phyloP scores from a whole-genome alignment of 2,888 invertebrate genomes.

The Asteroscopus sphinx region DNA sequence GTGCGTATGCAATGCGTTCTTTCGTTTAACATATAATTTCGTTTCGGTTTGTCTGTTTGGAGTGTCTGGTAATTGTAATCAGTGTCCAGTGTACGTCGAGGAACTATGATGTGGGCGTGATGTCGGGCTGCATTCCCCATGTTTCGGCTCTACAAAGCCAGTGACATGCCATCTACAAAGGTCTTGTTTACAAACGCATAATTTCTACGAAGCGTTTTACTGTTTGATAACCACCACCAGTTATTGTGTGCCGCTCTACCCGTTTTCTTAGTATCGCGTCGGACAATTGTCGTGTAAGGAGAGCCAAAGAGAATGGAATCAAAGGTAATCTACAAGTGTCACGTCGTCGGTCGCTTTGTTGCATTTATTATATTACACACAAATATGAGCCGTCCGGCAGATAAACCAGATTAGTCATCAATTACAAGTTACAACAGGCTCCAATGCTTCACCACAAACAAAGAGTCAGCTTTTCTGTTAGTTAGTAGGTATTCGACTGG shows the following conservation, averaged over 20 bases:
- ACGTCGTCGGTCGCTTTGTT: constrained; percentile 15
- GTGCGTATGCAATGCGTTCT: constrained; percentile 35
- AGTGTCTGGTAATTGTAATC: constrained; percentile 53
- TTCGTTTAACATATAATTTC: constrained; percentile 35
- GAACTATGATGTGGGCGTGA: constrained; percentile 41
- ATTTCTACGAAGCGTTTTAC: constrained; percentile 74
- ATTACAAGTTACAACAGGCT: constrained; percentile 53
- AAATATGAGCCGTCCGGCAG: constrained; percentile 3
- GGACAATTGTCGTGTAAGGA: constrained; percentile 44
- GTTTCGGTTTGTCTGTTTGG: constrained; percentile 37
- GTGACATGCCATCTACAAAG: constrained; percentile 38
- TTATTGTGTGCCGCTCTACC: constrained; percentile 72
- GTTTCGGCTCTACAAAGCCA: constrained; percentile 43
- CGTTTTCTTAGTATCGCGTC: constrained; percentile 65
- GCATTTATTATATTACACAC: constrained; percentile 4
- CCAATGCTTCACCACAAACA: constrained; percentile 40
- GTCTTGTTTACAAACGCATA: constrained; percentile 70
- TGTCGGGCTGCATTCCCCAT: constrained; percentile 52
- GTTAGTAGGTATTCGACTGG: too few relatives aligned
- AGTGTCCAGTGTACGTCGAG: constrained; percentile 43
- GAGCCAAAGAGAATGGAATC: constrained; percentile 33
- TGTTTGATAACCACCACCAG: constrained; percentile 65
- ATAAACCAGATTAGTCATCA: constrained; percentile 53
- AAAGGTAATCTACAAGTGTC: constrained; percentile 15
- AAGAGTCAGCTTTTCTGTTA: constrained; percentile 51